A percentile compares a stretch with the other conserved stretches of the same genome.
phyloP scores from a whole-genome alignment of 2,797 vertebrate genomes.

The Decapterus maruadsi region DNA sequence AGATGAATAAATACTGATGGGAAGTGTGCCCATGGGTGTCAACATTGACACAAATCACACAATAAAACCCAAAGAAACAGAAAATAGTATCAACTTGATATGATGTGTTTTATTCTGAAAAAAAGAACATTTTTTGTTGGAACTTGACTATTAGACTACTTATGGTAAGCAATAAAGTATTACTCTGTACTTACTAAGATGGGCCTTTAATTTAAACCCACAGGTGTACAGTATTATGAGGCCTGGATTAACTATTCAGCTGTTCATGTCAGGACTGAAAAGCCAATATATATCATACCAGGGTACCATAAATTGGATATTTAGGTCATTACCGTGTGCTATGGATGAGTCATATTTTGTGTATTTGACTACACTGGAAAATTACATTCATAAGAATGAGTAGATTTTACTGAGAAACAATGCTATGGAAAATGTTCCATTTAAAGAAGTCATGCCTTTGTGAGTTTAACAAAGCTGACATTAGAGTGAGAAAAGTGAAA shows the following conservation, averaged over 20 bases:
- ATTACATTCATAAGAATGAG: constrained; percentile 8
- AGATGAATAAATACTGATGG: constrained; percentile 1
- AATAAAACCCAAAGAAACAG: not conserved
- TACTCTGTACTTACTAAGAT: not conserved
- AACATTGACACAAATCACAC: not conserved
- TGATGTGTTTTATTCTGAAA: not conserved
- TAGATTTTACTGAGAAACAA: constrained; percentile 8
- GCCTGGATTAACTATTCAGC: not conserved
- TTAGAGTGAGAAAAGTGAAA: not conserved
- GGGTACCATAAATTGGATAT: not conserved
- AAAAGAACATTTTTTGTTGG: not conserved
- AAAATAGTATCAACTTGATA: not conserved
- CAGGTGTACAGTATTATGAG: not conserved
- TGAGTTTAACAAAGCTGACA: not conserved
- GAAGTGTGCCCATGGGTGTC: not conserved
- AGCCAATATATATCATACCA: not conserved
- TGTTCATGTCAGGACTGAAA: not conserved
- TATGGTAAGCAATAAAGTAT: not conserved
- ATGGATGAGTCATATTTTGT: not conserved
- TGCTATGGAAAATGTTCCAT: not conserved
- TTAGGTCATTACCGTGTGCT: not conserved
- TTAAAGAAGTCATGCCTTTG: no score
- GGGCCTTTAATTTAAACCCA: not conserved
- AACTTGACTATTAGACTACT: not conserved
- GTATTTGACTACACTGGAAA: not conserved